Evolutionary conservation across 2,113 vertebrate genomes (phyloP).

Genomic region (Pelecanus crispus): DNA sequence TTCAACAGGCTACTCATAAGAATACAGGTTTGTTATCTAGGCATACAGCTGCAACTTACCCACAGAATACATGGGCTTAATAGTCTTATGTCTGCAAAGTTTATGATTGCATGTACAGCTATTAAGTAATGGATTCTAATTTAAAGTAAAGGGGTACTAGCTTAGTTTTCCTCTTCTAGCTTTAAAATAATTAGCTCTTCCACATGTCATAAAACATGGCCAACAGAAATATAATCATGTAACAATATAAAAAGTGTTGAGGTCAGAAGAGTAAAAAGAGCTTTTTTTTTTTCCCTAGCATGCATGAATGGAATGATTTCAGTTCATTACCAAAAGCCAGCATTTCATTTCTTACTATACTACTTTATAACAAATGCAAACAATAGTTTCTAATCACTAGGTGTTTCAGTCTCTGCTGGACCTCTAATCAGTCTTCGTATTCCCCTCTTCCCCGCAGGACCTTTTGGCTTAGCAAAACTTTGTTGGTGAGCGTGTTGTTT

Average conservation of each 20-base stretch:
- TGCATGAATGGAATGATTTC: conserved; percentile 69
- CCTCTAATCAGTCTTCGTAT: conserved; percentile 87
- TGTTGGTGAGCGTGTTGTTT: conserved; percentile 96
- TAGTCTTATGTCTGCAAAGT: neutral
- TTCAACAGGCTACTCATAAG: neutral
- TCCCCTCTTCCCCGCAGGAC: conserved; percentile 89
- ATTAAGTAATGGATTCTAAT: conserved; percentile 1
- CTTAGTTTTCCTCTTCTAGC: neutral
- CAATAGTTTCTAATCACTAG: conserved; percentile 68
- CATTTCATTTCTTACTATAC: conserved; percentile 28
- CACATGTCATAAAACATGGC: neutral
- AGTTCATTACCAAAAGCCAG: conserved; percentile 63
- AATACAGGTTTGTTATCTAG: neutral
- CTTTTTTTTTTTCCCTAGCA: neutral
- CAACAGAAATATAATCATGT: conserved; percentile 9
- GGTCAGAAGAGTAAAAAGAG: conserved; percentile 32
- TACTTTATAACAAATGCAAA: neutral
- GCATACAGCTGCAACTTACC: neutral
- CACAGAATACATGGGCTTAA: neutral
- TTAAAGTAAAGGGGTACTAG: neutral
- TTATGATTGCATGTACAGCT: neutral
- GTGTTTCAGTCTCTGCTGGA: conserved; percentile 80
- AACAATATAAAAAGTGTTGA: conserved; percentile 18
- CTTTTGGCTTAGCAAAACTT: conserved; percentile 93
- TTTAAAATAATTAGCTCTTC: conserved; percentile 13